These are phyloP conservation scores for Eulemur mongoz DNA, from an alignment of 2,797 vertebrate species.

Conservation along the genomic window DNA sequence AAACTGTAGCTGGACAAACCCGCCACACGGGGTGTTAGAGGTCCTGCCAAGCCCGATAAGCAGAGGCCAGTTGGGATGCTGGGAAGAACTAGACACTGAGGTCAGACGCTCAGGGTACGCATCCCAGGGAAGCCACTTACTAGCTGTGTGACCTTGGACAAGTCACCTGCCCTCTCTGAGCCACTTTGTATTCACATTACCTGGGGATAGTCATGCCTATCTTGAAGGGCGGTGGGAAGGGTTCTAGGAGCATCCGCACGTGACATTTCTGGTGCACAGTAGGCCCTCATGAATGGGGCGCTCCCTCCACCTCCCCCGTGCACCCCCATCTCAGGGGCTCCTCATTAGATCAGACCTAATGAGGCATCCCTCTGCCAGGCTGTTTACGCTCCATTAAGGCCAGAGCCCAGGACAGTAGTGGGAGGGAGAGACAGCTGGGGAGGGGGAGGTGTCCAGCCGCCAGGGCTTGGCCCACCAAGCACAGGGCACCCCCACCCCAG, in stretches of 20 bases:
- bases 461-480: background rate
- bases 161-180: background rate
- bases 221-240: background rate
- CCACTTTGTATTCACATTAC: background rate
- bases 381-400: slow-evolving; percentile 73
- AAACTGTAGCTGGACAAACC: background rate
- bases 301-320: background rate
- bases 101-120: background rate
- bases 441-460: background rate
- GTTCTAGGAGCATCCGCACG: background rate
- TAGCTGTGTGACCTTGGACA: background rate
- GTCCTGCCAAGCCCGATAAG: background rate
- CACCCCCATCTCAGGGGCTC: slow-evolving; percentile 17
- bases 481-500: background rate
- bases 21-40: background rate
- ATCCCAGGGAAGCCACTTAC: background rate
- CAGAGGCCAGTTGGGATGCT: background rate
- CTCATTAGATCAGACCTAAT: slow-evolving; percentile 60
- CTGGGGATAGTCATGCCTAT: background rate
- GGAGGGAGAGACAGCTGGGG: background rate
- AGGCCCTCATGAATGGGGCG: background rate
- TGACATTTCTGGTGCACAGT: background rate
- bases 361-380: slow-evolving; percentile 77
- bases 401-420: slow-evolving; percentile 58
- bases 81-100: background rate